Percentiles rank a stretch among this genome's conserved stretches.
Conservation (phyloP, 2,888 invertebrate species). For the Tanytarsus gracilentus region DNA sequence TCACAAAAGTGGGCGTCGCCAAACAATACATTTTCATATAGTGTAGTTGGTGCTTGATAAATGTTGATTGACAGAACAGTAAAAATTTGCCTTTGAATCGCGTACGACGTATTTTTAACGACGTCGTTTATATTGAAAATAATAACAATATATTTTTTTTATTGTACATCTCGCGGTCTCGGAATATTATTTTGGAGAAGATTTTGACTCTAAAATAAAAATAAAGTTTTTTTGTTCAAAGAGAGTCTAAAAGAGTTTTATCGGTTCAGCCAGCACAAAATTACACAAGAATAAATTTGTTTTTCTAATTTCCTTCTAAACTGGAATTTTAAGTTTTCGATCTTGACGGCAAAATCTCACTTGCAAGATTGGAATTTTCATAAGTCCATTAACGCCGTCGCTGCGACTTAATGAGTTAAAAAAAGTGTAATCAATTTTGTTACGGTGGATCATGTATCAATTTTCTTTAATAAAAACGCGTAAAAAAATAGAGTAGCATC, state of each 20-base stretch:
- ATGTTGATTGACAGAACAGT: constrained; percentile 44
- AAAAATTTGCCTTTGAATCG: constrained; percentile 46
- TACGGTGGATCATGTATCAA: constrained; percentile 8
- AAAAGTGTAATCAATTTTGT: not conserved
- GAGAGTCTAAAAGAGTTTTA: too few species aligned
- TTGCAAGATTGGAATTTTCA: too few species aligned
- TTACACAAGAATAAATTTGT: too few species aligned
- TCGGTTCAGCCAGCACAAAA: too few species aligned
- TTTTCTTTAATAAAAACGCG: not conserved
- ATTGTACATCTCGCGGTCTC: constrained; percentile 22
- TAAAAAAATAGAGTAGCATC: not conserved
- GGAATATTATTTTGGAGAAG: constrained; percentile 14
- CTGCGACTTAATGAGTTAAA: too few species aligned
- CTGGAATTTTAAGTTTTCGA: too few species aligned
- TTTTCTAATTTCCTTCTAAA: too few species aligned
- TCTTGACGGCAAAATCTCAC: too few species aligned
- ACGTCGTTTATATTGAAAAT: constrained; percentile 30
- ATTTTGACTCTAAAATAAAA: not conserved
- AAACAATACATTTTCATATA: constrained; percentile 25
- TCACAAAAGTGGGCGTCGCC: constrained; percentile 27
- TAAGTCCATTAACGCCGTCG: too few species aligned
- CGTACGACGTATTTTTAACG: constrained; percentile 42
- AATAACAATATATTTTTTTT: constrained; percentile 30
- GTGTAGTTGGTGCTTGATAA: constrained; percentile 29
- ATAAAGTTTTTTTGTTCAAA: not conserved